Conservation (phyloP, 2,113 vertebrate genomes). For the Sarotherodon lohbergeri region DNA sequence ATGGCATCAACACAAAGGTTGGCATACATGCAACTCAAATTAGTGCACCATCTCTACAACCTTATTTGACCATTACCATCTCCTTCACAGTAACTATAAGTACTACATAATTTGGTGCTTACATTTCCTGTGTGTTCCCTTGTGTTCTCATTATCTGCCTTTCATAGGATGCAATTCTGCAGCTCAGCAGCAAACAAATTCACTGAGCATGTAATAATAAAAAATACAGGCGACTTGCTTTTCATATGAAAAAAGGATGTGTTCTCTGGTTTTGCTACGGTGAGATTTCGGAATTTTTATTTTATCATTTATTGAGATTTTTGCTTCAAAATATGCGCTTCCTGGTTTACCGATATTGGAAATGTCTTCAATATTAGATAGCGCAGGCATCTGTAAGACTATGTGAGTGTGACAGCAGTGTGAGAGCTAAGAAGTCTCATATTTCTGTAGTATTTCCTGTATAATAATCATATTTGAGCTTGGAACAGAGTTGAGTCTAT, state of each 20-base stretch:
- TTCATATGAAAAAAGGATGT: not conserved
- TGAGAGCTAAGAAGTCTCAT: not conserved
- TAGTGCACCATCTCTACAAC: not conserved
- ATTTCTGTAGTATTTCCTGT: not conserved
- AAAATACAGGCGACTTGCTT: constrained; percentile 14
- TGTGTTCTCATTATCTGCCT: constrained; percentile 65
- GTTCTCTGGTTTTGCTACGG: not conserved
- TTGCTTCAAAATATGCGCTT: not conserved
- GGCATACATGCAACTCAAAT: constrained; percentile 9
- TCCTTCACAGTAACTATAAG: constrained; percentile 2
- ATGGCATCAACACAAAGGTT: constrained; percentile 10
- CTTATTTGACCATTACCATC: constrained; percentile 26
- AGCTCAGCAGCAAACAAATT: constrained; percentile 49
- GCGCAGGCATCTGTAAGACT: not conserved
- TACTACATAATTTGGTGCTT: constrained; percentile 28
- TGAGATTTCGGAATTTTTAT: not conserved
- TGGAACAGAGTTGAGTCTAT: not conserved
- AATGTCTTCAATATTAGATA: not conserved
- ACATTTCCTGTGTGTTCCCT: constrained; percentile 42
- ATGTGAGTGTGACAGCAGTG: not conserved
- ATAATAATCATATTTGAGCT: not conserved
- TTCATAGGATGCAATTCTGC: constrained; percentile 42
- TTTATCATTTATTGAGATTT: not conserved
- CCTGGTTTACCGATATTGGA: not conserved
- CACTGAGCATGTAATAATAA: constrained; percentile 24